Conservation (phyloP, 2,888 invertebrate genomes). For the Dexiosoma caninum region DNA sequence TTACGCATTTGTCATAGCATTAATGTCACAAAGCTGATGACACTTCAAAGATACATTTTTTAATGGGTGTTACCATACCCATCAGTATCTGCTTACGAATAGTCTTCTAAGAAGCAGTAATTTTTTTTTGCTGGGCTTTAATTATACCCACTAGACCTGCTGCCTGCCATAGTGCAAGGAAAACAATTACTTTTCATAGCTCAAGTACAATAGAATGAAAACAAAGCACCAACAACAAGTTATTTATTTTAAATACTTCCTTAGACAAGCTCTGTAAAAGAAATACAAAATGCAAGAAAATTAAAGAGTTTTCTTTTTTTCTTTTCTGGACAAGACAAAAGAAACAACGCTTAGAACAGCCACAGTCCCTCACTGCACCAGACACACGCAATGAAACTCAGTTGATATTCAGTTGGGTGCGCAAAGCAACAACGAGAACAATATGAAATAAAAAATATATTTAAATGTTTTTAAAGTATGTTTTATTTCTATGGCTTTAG, state of each 20-base stretch:
- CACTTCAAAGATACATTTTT: too few species aligned
- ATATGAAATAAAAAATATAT: background rate
- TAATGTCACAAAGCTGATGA: too few species aligned
- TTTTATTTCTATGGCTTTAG: background rate
- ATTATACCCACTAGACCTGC: too few species aligned
- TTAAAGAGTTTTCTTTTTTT: constrained; percentile 14
- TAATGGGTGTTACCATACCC: too few species aligned
- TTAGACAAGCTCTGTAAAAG: constrained; percentile 12
- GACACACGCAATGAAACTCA: background rate
- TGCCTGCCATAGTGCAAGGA: constrained; percentile 1
- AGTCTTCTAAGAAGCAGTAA: too few species aligned
- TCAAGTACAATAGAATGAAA: background rate
- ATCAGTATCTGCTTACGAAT: too few species aligned
- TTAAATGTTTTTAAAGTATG: constrained; percentile 28
- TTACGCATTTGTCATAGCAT: too few species aligned
- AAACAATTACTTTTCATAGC: background rate
- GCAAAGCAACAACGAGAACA: background rate
- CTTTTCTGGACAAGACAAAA: background rate
- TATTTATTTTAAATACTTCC: constrained; percentile 32
- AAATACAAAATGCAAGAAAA: background rate
- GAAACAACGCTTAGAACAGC: background rate
- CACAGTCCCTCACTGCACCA: too few species aligned
- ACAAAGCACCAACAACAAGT: background rate
- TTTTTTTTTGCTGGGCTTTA: too few species aligned
- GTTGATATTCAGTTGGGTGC: background rate